Evolutionary conservation across 2,888 invertebrate genomes (phyloP).

Genomic region (Apoda limacodes): DNA sequence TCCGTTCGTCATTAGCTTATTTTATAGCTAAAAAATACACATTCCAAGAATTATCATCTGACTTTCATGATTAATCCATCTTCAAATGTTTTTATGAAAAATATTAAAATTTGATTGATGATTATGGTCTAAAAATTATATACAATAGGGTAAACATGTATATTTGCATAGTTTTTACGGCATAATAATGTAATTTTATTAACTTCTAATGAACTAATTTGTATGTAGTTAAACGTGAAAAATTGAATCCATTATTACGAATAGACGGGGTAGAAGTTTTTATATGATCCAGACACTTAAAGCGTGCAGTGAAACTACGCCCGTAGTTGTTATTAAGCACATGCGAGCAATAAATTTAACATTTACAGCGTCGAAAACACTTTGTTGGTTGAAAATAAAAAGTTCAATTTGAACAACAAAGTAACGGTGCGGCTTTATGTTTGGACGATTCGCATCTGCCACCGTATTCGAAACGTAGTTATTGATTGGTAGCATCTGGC

Average conservation of each 20-base stretch:
- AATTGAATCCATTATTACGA: constrained; percentile 28
- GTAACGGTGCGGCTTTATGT: constrained; percentile 35
- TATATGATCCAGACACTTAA: constrained; percentile 27
- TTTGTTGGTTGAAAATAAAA: constrained; percentile 51
- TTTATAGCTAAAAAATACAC: too few relatives aligned
- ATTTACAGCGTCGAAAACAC: constrained; percentile 47
- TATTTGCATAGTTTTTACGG: too few relatives aligned
- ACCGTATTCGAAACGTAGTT: constrained; percentile 35
- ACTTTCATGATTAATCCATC: too few relatives aligned
- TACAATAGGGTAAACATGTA: too few relatives aligned
- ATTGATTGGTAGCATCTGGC: constrained; percentile 27
- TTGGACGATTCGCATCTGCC: constrained; percentile 44
- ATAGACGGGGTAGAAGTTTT: constrained; percentile 28
- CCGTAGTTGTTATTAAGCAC: constrained; percentile 46
- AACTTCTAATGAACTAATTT: background rate
- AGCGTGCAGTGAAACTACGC: constrained; percentile 22
- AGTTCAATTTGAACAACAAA: constrained; percentile 47
- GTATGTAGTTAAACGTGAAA: background rate
- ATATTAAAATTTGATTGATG: too few relatives aligned
- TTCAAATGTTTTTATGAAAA: too few relatives aligned
- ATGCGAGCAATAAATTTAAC: constrained; percentile 48
- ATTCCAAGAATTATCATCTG: too few relatives aligned
- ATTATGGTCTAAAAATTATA: too few relatives aligned
- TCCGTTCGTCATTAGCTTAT: too few relatives aligned
- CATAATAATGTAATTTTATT: background rate